phyloP scores from a whole-genome alignment of 2,888 invertebrate genomes.

The Melikaiella ostensackeni region DNA sequence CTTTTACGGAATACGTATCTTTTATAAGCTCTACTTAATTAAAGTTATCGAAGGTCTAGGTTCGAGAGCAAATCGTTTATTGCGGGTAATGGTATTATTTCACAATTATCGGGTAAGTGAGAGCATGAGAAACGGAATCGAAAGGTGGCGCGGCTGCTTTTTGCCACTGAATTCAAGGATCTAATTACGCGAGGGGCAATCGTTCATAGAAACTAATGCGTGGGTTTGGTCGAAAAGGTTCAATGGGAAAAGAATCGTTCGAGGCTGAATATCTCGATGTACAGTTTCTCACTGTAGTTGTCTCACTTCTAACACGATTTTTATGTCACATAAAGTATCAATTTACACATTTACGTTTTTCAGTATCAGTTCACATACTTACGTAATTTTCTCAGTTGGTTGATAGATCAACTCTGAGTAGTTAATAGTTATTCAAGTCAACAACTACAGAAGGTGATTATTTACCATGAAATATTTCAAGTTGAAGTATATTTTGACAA shows the following conservation, averaged over 20 bases:
- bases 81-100: background rate
- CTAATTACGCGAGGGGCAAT: constrained; percentile 1
- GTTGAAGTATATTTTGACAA: no score
- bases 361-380: background rate
- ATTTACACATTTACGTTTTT: background rate
- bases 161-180: constrained; percentile 7
- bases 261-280: background rate
- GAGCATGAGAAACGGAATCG: constrained; percentile 7
- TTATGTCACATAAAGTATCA: background rate
- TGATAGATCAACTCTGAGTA: background rate
- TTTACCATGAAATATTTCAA: no score
- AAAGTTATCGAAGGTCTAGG: background rate
- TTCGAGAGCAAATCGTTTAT: background rate
- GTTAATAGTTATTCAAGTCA: background rate
- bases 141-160: background rate
- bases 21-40: background rate
- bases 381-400: background rate
- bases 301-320: background rate
- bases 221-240: constrained; percentile 2
- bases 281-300: background rate
- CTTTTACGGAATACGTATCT: background rate
- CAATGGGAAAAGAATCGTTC: background rate
- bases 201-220: background rate
- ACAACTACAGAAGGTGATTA: background rate
- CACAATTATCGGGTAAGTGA: background rate